Conservation (phyloP, 2,888 invertebrate species). For the Eupeodes latifasciatus region DNA sequence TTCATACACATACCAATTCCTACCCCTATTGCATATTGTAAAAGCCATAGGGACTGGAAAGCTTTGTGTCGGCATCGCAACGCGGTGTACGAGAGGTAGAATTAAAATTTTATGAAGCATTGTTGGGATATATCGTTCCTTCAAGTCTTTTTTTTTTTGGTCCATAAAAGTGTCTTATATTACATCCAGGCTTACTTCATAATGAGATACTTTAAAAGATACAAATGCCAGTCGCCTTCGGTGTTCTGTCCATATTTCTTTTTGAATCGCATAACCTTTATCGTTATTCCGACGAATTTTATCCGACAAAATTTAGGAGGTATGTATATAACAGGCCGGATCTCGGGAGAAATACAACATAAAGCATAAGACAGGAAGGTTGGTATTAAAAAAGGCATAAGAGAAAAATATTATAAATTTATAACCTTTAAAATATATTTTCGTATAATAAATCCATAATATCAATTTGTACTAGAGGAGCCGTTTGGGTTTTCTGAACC, state of each 20-base stretch:
- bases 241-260: conserved; percentile 26
- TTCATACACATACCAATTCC: not conserved
- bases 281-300: not conserved
- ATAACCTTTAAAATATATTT: no score
- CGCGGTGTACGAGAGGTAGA: conserved; percentile 36
- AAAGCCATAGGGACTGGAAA: not conserved
- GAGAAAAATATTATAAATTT: no score
- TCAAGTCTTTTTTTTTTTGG: conserved; percentile 36
- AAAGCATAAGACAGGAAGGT: not conserved
- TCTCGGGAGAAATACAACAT: not conserved
- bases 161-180: conserved; percentile 61
- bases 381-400: not conserved
- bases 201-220: conserved; percentile 65
- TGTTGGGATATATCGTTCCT: conserved; percentile 28
- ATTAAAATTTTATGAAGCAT: conserved; percentile 72
- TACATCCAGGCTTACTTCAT: conserved; percentile 61
- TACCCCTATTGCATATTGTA: not conserved
- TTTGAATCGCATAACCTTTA: conserved; percentile 12
- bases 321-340: not conserved
- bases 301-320: not conserved
- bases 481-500: no score
- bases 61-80: not conserved
- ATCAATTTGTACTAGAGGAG: no score
- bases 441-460: no score
- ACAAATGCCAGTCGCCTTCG: not conserved